Evolutionary conservation across 2,113 vertebrate species (phyloP), one percentile per base, ranked within the genome.

Genomic region (Oncorhynchus gorbuscha): DNA sequence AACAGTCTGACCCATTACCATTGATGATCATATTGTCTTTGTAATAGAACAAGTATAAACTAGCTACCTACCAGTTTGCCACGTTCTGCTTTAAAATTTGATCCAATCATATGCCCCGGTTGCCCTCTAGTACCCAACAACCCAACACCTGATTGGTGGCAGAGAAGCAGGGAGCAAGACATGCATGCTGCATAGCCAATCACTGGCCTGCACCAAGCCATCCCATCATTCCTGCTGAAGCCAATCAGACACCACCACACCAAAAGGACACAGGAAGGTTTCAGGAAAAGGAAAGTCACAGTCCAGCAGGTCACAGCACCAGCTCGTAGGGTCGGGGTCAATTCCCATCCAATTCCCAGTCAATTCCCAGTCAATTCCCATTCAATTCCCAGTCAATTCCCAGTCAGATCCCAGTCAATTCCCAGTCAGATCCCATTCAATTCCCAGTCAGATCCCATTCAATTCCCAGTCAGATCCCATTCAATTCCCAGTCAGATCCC

Each of bases 131-230:
- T 5, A 20, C 58, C 28, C 30, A 49, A 11, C 67, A 28, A 30
- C 16, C 45, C 59, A 39, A 26, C 66, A 39, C 64, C 24, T 58
- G 49, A 76, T 69, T 61, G 64, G 49, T 26, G 35, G 16, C 39
- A 65, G 55, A 78, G 80, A 79, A 81, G 84, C 81, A 77, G 74
- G 77, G 72, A 86, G 76, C 68, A 67, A 75, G 76, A 77, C 92
- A 93, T 92, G 90, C 91, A 89, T 74, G 66, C 70, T 76, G 51
- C 32, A 9, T 4, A 45, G 74, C 55, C 1, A 49, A 69, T 68
- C 16, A 30, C 7, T 58, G 32, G 51, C 72, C 73, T 30, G 20
- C 16, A 66, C 75, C 76, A 75, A 89, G 81, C 83, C 80, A 84
- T 72, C 75, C 81, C 77, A 73, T 75, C 73, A 71, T 35, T 76